These are phyloP conservation scores for Heterotilapia buettikoferi DNA, from an alignment of 2,113 vertebrate genomes.

Conservation along the genomic window DNA sequence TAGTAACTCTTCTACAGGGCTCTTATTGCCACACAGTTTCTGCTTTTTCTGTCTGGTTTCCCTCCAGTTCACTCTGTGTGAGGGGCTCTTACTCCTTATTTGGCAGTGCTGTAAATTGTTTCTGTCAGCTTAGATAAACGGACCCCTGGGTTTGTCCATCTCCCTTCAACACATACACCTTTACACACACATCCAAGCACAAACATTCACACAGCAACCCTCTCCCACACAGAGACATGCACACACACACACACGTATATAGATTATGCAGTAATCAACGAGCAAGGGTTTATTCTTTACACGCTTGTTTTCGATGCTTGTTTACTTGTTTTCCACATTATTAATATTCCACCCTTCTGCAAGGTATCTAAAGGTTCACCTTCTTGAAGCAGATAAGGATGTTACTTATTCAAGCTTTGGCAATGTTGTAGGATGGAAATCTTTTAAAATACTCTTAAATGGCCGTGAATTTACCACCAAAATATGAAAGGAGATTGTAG, in stretches of 20 bases:
- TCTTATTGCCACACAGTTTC: slow-evolving; percentile 1
- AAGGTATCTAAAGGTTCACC: slow-evolving; percentile 24
- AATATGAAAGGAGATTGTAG: not conserved
- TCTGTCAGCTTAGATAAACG: slow-evolving; percentile 72
- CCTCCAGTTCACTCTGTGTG: slow-evolving; percentile 42
- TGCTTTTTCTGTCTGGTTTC: slow-evolving; percentile 33
- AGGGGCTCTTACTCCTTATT: slow-evolving; percentile 39
- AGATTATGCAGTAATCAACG: slow-evolving; percentile 35
- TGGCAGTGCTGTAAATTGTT: slow-evolving; percentile 69
- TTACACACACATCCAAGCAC: not conserved
- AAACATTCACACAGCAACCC: not conserved
- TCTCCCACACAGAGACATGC: not conserved
- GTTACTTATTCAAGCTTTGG: slow-evolving; percentile 18
- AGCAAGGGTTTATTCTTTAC: not conserved
- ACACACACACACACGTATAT: not conserved
- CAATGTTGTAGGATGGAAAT: not conserved
- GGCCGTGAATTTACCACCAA: not conserved
- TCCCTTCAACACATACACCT: not conserved
- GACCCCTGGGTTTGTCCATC: slow-evolving; percentile 58
- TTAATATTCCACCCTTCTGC: slow-evolving; percentile 33
- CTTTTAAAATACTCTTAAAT: not conserved
- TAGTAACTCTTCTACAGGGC: not conserved
- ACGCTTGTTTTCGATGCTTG: slow-evolving; percentile 32
- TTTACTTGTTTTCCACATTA: slow-evolving; percentile 19
- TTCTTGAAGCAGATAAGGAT: slow-evolving; percentile 12